Evolutionary conservation across 2,888 invertebrate species (phyloP), one percentile per base, ranked within the genome.

Genomic region (Trachelus stipa): DNA sequence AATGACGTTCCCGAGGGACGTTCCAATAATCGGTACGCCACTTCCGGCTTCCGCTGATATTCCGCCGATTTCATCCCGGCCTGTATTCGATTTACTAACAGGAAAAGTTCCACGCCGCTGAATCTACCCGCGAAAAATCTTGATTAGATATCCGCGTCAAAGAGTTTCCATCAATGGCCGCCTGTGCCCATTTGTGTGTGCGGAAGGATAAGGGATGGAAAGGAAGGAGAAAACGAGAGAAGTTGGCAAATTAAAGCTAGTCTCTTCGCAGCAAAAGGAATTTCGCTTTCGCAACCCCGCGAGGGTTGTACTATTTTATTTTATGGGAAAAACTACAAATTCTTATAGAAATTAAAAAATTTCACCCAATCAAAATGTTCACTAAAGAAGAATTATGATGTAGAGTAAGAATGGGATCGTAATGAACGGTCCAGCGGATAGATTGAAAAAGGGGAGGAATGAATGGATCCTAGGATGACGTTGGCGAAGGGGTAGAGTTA

Each of bases 91-190:
- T 80, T 83, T 80, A 77, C 81, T 73, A 81, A 81, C 83, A 84
- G 83, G 82, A 83, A 82, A 85, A 86, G 81, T 83, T 85, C 81
- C 81, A 82, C 79, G 77, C 74, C 40, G 79, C 78, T 74, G 76
- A 79, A 73, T 82, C 71, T 69, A 33, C 76, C 76, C 79, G 76
- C 78, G 79, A 80, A 86, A 82, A 84, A 84, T 79, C 84, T 86
- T 87, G 86, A 87, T 87, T 87, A 87, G 87, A 83, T 86, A 85
- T 85, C 83, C 82, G 79, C 83, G 83, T 86, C 86, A 85, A 85
- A 87, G 86, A 81, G 81, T 79, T 80, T 81, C 79, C 76, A 77
- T 79, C 34, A 56, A 56, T 56, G 40, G 40, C 40, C 23, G 40
- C 40, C 15, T 1, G 23, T 9, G 40, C 40, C 40, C 40, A 23